Evolutionary conservation across 2,113 vertebrate genomes (phyloP).

Genomic region (Eira barbara): DNA sequence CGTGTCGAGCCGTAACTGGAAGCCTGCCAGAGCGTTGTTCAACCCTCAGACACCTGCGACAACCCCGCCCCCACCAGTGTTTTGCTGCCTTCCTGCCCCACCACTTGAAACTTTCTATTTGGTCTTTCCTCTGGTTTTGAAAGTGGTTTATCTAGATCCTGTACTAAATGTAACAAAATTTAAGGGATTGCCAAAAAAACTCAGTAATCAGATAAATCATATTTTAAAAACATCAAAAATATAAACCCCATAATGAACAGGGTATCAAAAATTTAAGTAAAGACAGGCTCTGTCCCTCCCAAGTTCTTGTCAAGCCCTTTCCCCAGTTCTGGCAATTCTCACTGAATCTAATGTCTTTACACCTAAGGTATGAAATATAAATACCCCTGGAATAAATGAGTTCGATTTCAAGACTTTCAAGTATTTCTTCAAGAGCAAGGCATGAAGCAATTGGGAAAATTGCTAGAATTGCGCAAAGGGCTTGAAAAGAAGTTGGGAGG

Average conservation of each 20-base stretch:
- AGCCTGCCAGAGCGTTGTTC: neutral
- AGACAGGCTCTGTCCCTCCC: neutral
- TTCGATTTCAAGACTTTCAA: neutral
- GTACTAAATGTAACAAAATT: neutral
- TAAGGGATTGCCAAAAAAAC: neutral
- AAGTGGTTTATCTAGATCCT: neutral
- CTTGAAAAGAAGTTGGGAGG: neutral
- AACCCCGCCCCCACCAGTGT: too few species aligned
- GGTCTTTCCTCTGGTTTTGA: neutral
- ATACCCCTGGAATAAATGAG: neutral
- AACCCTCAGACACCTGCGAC: neutral
- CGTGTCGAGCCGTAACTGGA: rapidly evolving
- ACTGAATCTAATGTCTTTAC: neutral
- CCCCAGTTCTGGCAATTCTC: neutral
- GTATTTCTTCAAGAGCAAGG: neutral
- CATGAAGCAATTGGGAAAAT: neutral
- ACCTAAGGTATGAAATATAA: neutral
- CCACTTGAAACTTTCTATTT: neutral
- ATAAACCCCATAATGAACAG: neutral
- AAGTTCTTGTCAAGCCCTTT: neutral
- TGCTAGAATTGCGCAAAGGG: neutral
- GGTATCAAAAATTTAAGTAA: neutral
- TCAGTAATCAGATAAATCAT: neutral
- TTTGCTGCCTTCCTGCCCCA: neutral
- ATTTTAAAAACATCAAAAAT: neutral